Percentiles rank a stretch among this genome's conserved stretches.
These are phyloP conservation scores for Melanostoma mellinum DNA, from an alignment of 2,888 invertebrate genomes.

Conservation along the genomic window DNA sequence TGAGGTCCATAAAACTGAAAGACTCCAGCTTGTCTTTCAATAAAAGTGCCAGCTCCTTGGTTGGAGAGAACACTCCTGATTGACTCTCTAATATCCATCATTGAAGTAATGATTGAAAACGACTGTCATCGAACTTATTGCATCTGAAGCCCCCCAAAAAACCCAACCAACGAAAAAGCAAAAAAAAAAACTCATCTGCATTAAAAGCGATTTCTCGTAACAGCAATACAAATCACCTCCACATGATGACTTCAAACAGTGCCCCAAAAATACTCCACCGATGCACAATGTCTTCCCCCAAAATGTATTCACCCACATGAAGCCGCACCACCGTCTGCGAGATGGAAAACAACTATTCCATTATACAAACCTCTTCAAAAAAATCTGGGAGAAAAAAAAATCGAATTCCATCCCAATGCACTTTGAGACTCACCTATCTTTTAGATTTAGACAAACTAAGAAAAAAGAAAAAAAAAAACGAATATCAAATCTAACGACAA, in stretches of 20 bases:
- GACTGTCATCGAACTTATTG: slow-evolving; percentile 30
- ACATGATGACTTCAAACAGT: slow-evolving; percentile 13
- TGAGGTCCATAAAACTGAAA: no score
- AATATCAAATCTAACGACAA: slow-evolving; percentile 19
- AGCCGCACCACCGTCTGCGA: background rate
- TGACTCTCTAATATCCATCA: slow-evolving; percentile 3
- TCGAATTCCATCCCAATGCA: slow-evolving; percentile 46
- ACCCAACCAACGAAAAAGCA: background rate
- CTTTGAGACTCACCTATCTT: slow-evolving; percentile 37
- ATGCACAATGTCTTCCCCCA: slow-evolving; percentile 16
- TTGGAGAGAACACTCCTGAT: slow-evolving; percentile 7
- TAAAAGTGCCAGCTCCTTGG: background rate
- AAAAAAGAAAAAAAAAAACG: slow-evolving; percentile 10
- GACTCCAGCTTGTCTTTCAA: no score
- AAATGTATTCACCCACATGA: slow-evolving; percentile 32
- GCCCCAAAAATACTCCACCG: slow-evolving; percentile 2
- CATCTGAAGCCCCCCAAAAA: slow-evolving; percentile 16
- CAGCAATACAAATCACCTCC: slow-evolving; percentile 56
- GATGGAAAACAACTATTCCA: slow-evolving; percentile 12
- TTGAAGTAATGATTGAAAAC: slow-evolving; percentile 15
- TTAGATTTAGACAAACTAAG: slow-evolving; percentile 5
- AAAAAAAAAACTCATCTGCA: slow-evolving; percentile 44
- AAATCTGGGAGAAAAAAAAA: slow-evolving; percentile 41
- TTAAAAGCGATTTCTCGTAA: slow-evolving; percentile 52
- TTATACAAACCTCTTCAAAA: slow-evolving; percentile 32